These are phyloP conservation scores for Epinotia brunnichana DNA, from an alignment of 2,888 invertebrate genomes.

Conservation along the genomic window DNA sequence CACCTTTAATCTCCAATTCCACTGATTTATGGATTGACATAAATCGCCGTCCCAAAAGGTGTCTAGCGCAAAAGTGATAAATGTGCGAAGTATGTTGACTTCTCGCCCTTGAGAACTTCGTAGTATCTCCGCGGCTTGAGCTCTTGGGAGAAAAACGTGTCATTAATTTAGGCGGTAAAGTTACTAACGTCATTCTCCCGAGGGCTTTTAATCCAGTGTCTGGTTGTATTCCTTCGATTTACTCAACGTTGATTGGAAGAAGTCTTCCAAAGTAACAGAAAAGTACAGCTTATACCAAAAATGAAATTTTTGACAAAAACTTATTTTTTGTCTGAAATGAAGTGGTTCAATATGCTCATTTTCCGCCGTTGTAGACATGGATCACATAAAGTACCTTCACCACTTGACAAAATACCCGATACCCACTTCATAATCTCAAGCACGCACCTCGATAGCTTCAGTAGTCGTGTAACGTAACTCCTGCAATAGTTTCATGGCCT, in stretches of 20 bases:
- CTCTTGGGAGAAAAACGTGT: neutral
- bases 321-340: neutral
- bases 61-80: constrained; percentile 39
- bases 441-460: constrained; percentile 21
- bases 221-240: constrained; percentile 17
- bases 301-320: no score
- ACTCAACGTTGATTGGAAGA: constrained; percentile 3
- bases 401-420: constrained; percentile 29
- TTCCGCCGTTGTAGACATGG: neutral
- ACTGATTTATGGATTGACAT: constrained; percentile 40
- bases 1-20: constrained; percentile 31
- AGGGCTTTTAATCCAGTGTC: neutral
- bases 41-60: constrained; percentile 37
- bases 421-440: constrained; percentile 27
- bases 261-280: neutral
- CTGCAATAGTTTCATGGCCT: constrained; percentile 30
- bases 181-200: neutral
- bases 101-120: constrained; percentile 34
- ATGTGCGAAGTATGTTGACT: constrained; percentile 33
- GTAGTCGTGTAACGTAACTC: constrained; percentile 18
- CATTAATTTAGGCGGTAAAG: neutral
- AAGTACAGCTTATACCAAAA: no score
- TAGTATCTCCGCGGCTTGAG: neutral
- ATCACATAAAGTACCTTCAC: neutral
- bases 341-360: neutral